Percentiles rank a stretch among this genome's conserved stretches.
These are phyloP conservation scores for Lonchura striata DNA, from an alignment of 2,113 vertebrate species.

Conservation along the genomic window DNA sequence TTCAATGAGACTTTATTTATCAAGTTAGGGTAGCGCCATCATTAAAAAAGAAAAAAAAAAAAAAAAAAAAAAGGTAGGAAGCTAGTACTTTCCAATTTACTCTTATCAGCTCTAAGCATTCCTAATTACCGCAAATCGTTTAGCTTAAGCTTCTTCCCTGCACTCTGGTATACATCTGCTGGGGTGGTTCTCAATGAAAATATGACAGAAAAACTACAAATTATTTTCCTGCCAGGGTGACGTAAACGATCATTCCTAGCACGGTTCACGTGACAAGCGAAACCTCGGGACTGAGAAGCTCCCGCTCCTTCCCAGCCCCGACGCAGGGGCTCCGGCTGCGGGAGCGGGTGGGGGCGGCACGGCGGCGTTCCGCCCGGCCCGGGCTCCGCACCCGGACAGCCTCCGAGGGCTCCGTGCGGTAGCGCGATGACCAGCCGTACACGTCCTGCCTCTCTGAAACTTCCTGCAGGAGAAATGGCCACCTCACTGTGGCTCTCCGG, in stretches of 20 bases:
- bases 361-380: not conserved
- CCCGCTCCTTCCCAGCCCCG: not conserved
- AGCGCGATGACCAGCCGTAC: no score
- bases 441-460: not conserved
- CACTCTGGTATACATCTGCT: not conserved
- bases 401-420: not conserved
- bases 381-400: not conserved
- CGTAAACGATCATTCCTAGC: not conserved
- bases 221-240: constrained; percentile 27
- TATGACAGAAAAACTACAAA: constrained; percentile 30
- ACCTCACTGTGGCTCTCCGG: not conserved
- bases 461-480: not conserved
- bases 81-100: constrained; percentile 17
- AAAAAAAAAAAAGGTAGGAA: not conserved
- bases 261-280: not conserved
- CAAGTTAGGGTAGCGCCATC: not conserved
- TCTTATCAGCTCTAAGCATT: constrained; percentile 37
- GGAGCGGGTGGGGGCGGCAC: not conserved
- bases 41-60: not conserved
- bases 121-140: constrained; percentile 37
- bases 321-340: no score
- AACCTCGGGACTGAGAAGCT: not conserved
- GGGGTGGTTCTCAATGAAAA: not conserved
- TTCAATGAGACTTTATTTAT: not conserved
- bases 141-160: not conserved